Evolutionary conservation across 2,797 vertebrate genomes (phyloP), one percentile per base, ranked within the genome.

Genomic region (Brachyalestes nurse): DNA sequence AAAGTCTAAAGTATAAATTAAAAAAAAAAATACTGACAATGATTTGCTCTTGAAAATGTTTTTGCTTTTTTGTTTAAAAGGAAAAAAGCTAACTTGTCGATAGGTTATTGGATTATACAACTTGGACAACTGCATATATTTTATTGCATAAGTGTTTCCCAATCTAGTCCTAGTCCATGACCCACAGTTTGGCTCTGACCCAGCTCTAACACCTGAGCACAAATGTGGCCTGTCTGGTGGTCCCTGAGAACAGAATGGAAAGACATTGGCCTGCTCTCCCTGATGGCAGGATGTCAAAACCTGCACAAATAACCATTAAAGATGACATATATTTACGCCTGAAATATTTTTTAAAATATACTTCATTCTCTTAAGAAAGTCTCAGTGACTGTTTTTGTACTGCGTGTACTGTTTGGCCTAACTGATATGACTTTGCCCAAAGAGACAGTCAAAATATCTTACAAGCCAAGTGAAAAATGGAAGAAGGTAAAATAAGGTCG

Each of bases 401-500:
- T 51, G 40, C 40, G 2, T 13, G 34, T 34, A 34, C 34, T 60
- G 6, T 75, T 49, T 70, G 40, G 23, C 38, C 57, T 58, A 74
- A 58, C 16, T 47, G 16, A 67, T 45, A 67, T 67, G 9, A 55
- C 28, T 17, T 72, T 72, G 25, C 4, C 13, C 25, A 72, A 72
- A 71, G 23, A 34, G 25, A 72, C 47, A 53, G 69, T 72, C 70
- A 72, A 57, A 72, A 72, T 38, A 57, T 1, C 70, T 13, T n/a
- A 9, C 19, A 57, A 72, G 51, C 70, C 70, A 72, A 53, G 17
- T 19, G 28, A 13, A 57, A 57, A 70, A 62, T 62, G 55, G 74
- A 55, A 74, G 71, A 53, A 34, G 38, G 21, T 78, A 74, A 47
- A 62, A 81, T 61, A 58, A 25, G 53, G 61, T 75, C 40, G 9